Evolutionary conservation across 2,797 vertebrate genomes (phyloP), one percentile per base, ranked within the genome.

Genomic region (Kryptolebias ocellatus): DNA sequence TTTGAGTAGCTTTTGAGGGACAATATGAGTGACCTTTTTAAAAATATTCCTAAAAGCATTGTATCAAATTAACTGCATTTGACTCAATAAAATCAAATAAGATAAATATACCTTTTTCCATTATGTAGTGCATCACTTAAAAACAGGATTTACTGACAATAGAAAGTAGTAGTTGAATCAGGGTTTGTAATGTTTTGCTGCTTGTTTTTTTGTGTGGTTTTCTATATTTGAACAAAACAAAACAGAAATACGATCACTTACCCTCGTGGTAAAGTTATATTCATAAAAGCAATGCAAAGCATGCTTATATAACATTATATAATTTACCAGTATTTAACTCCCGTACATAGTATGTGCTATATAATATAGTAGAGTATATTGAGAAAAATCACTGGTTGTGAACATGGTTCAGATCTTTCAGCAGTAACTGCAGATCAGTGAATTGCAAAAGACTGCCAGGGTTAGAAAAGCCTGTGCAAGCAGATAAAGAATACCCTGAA

Each of bases 341-440:
- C 20, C 2, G 37, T 12, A 39, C 37, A 39, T 39, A 11, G 37
- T 39, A 12, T 10, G 2, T 39, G 9, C 37, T 39, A 11, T 39
- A 39, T 39, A 11, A 12, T 11, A 39, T 39, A 67, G 47, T 31
- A 4, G 31, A 27, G 60, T 56, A 56, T 42, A 79, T 81, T 68
- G 57, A 68, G 64, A 18, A 68, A 62, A 58, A 49, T 31, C 24
- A 76, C 66, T 70, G 76, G 74, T 66, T 37, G 57, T 42, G 47
- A 79, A 67, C 55, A 72, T 39, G 70, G 47, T 67, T 80, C 47
- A 61, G 76, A 75, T 72, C 67, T 64, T 44, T 16, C 17, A 4
- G 60, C 62, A 51, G 72, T 83, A 88, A 83, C 80, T 28, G 37
- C 44, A 81, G 82, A 82, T 87, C 68, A 62, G 20, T 83, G 84